A percentile compares a stretch with the other conserved stretches of the same genome.
Evolutionary conservation across 1,140 invertebrate genomes (phyloP).

Genomic region (Formica exsecta): DNA sequence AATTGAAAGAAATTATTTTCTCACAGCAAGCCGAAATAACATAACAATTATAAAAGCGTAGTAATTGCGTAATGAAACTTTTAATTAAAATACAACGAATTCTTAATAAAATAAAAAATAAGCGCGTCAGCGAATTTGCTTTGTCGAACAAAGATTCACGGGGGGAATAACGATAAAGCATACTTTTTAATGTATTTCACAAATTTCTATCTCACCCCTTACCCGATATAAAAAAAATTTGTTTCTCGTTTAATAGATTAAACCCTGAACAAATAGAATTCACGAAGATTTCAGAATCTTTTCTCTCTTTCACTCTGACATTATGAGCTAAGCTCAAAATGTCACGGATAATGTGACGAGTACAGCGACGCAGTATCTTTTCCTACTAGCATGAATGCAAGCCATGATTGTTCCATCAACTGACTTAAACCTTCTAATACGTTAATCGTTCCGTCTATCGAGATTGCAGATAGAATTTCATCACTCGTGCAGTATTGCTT

Average conservation of each 20-base stretch:
- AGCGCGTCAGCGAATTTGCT: neutral
- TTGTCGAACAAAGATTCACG: constrained; percentile 17
- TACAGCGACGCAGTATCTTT: constrained; percentile 1
- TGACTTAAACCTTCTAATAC: constrained; percentile 70
- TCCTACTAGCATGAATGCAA: constrained; percentile 8
- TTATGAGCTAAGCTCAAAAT: constrained; percentile 2
- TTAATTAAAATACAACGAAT: constrained; percentile 2
- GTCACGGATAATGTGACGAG: constrained; percentile 17
- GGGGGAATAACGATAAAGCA: constrained; percentile 1
- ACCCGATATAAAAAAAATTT: neutral
- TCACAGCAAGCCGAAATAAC: neutral
- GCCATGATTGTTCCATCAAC: constrained; percentile 39
- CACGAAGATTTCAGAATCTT: constrained; percentile 8
- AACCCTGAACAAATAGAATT: neutral
- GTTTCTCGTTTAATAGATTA: neutral
- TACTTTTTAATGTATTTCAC: constrained; percentile 16
- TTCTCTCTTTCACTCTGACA: neutral
- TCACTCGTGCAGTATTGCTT: constrained; percentile 72
- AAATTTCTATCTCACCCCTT: neutral
- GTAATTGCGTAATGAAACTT: constrained; percentile 1
- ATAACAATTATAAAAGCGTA: neutral
- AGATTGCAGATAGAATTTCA: constrained; percentile 76
- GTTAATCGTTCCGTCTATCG: constrained; percentile 69
- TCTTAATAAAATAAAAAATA: neutral
- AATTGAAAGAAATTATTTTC: neutral